These are phyloP conservation scores for Euplexia lucipara DNA, from an alignment of 2,888 invertebrate genomes.

Conservation along the genomic window DNA sequence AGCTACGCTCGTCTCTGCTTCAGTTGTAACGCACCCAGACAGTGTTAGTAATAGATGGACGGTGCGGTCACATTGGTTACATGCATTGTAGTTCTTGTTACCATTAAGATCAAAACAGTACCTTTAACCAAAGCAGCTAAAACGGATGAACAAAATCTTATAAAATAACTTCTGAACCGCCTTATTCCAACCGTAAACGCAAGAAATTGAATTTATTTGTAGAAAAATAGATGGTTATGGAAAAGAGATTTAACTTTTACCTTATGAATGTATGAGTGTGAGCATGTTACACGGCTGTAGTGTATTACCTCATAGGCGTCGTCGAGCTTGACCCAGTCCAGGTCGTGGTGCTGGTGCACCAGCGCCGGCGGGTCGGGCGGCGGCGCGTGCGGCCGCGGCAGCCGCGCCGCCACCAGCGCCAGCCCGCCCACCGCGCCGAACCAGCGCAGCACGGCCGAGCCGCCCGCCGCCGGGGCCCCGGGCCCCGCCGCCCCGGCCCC, in stretches of 20 bases:
- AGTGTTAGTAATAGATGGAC: constrained; percentile 3
- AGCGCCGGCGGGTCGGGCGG: constrained; percentile 89
- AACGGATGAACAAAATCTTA: not conserved
- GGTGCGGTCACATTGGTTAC: not conserved
- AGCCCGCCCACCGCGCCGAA: constrained; percentile 97
- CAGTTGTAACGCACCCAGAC: not conserved
- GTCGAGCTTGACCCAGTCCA: constrained; percentile 93
- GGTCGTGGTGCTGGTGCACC: constrained; percentile 90
- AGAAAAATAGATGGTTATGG: no score
- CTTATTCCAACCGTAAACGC: no score
- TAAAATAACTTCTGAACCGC: no score
- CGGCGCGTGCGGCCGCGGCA: constrained; percentile 97
- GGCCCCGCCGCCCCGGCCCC: constrained; percentile 18
- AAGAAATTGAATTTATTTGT: no score
- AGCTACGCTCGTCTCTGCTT: not conserved
- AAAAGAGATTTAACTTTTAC: not conserved
- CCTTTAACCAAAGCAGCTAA: not conserved
- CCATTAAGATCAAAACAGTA: not conserved
- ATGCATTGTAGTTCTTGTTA: not conserved
- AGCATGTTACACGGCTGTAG: no score
- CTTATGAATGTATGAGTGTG: not conserved
- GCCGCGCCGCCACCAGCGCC: constrained; percentile 96
- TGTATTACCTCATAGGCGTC: constrained; percentile 89
- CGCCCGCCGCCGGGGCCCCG: constrained; percentile 26
- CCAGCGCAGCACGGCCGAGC: constrained; percentile 92